phyloP scores from a whole-genome alignment of 1,140 invertebrate genomes.

The Chionoecetes opilio region DNA sequence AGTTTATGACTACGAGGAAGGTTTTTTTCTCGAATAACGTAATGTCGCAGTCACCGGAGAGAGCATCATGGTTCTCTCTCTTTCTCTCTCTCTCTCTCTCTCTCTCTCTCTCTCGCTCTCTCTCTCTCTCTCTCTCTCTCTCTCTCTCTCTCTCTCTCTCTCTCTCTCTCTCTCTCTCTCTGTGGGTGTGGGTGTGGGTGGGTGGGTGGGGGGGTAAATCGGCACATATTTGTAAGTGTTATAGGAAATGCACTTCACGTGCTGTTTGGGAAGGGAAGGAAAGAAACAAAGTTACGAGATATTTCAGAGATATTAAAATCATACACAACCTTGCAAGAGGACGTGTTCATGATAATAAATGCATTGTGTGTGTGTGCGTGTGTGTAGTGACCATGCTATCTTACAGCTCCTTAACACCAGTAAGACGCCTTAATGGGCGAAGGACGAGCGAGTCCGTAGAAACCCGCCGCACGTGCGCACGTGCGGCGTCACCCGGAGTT shows the following conservation, averaged over 20 bases:
- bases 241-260: no score
- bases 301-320: no score
- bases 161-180: conserved; percentile 27
- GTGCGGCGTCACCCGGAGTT: neutral
- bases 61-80: neutral
- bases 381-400: neutral
- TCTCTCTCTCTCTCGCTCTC: conserved; percentile 17
- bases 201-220: conserved; percentile 50
- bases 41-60: no score
- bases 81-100: conserved; percentile 9
- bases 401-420: no score
- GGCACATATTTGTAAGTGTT: conserved; percentile 36
- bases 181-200: conserved; percentile 39
- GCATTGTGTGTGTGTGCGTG: neutral
- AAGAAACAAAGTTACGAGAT: no score
- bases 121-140: conserved; percentile 27
- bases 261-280: no score
- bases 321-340: no score
- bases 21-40: neutral
- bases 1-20: neutral
- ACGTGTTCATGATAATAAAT: no score
- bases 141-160: conserved; percentile 29
- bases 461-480: no score
- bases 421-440: no score
- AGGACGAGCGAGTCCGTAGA: no score